Percentiles rank a stretch among this genome's conserved stretches.
Conservation (phyloP, 2,888 invertebrate species). For the Tryphoninae sp. region DNA sequence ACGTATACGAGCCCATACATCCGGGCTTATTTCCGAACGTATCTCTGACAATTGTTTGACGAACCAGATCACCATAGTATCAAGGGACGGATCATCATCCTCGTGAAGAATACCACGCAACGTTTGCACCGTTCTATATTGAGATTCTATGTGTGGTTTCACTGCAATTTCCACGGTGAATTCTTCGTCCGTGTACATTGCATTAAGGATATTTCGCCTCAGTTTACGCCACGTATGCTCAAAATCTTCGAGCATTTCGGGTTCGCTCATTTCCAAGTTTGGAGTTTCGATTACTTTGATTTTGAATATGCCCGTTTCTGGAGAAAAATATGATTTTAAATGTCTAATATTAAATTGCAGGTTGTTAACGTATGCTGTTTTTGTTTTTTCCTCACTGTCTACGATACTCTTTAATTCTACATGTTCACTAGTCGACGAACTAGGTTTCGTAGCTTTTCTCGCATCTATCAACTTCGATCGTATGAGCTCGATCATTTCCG, state of each 20-base stretch:
- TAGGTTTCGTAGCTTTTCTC: background rate
- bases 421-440: background rate
- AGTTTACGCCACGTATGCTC: slow-evolving; percentile 73
- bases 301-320: slow-evolving; percentile 56
- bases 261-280: slow-evolving; percentile 6
- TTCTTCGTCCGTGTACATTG: slow-evolving; percentile 68
- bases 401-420: background rate
- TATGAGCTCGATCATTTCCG: background rate
- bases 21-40: slow-evolving; percentile 5
- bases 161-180: slow-evolving; percentile 66
- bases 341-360: background rate
- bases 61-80: slow-evolving; percentile 73
- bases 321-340: background rate
- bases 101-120: slow-evolving; percentile 64
- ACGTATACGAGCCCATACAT: background rate
- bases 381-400: background rate
- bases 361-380: background rate
- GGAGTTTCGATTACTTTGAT: slow-evolving; percentile 7
- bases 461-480: background rate
- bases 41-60: slow-evolving; percentile 69
- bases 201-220: slow-evolving; percentile 72
- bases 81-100: slow-evolving; percentile 57
- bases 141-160: slow-evolving; percentile 55
- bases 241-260: slow-evolving; percentile 46
- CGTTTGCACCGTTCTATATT: slow-evolving; percentile 68